Evolutionary conservation across 2,113 vertebrate species (phyloP).

Genomic region (Etia nguti): DNA sequence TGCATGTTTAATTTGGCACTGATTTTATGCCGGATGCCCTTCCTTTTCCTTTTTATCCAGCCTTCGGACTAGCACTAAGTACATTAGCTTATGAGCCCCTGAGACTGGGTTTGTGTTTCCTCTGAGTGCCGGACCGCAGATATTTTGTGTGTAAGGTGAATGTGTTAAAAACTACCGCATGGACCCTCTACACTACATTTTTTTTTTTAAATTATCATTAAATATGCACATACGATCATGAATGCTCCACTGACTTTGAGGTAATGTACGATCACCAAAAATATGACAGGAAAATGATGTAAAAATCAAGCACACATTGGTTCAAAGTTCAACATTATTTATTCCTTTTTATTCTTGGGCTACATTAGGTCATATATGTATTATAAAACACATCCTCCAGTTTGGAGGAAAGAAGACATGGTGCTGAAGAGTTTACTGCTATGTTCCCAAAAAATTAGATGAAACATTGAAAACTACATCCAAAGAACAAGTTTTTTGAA

Average conservation of each 20-base stretch:
- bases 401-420: background rate
- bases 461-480: background rate
- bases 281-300: background rate
- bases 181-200: background rate
- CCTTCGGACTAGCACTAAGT: background rate
- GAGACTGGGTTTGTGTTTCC: background rate
- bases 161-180: background rate
- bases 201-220: background rate
- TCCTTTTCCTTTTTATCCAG: background rate
- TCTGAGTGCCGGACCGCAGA: no score
- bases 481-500: background rate
- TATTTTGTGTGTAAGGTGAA: background rate
- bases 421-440: background rate
- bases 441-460: slow-evolving; percentile 3
- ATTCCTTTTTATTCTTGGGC: background rate
- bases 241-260: background rate
- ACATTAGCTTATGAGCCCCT: background rate
- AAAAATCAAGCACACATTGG: background rate
- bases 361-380: slow-evolving; percentile 43
- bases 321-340: background rate
- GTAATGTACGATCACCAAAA: background rate
- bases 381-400: slow-evolving; percentile 32
- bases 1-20: background rate
- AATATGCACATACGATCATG: background rate
- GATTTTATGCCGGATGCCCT: background rate